phyloP scores from a whole-genome alignment of 2,888 invertebrate species.

The Zele albiditarsus region DNA sequence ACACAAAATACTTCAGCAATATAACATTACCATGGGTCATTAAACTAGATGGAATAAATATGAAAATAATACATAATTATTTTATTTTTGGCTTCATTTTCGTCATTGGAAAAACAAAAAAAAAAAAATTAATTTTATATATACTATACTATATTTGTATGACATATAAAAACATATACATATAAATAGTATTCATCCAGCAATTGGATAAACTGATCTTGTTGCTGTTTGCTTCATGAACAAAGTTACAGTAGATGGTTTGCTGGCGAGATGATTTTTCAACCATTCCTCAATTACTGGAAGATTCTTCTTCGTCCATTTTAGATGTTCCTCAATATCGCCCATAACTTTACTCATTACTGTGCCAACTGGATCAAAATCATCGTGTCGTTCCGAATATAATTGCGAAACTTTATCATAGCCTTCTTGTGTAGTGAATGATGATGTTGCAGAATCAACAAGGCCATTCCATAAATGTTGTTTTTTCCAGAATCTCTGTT shows the following conservation, averaged over 20 bases:
- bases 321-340: conserved; percentile 83
- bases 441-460: conserved; percentile 82
- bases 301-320: conserved; percentile 84
- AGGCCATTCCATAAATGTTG: conserved; percentile 85
- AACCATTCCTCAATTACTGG: conserved; percentile 85
- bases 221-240: conserved; percentile 20
- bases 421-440: conserved; percentile 84
- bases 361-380: conserved; percentile 83
- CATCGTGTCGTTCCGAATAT: conserved; percentile 78
- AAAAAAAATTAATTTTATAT: no score
- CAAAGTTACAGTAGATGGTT: conserved; percentile 34
- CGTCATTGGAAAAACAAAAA: no score
- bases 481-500: conserved; percentile 79
- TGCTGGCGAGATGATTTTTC: conserved; percentile 73
- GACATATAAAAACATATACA: no score
- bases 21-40: no score
- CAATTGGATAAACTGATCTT: conserved; percentile 1
- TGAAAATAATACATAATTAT: no score
- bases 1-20: no score
- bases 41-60: no score
- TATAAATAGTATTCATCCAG: neutral
- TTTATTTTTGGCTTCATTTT: no score
- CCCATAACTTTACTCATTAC: conserved; percentile 83
- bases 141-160: no score
- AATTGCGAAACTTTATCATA: conserved; percentile 81